phyloP scores from a whole-genome alignment of 2,888 invertebrate species.

The Cheilosia vulpina region DNA sequence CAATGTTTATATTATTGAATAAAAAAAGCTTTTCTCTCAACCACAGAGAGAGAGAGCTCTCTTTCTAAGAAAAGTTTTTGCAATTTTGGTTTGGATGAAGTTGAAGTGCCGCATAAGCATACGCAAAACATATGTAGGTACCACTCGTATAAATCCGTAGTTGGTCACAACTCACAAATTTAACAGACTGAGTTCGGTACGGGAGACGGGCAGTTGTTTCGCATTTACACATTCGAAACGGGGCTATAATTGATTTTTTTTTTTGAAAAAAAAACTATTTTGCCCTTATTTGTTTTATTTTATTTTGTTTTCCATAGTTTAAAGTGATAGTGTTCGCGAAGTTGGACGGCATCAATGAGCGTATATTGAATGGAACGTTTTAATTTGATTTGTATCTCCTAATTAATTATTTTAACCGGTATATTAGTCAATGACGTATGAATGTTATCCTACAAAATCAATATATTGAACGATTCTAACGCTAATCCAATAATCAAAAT shows the following conservation, averaged over 20 bases:
- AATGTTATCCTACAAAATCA: conserved; percentile 12
- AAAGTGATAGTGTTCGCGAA: conserved; percentile 15
- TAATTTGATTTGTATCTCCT: conserved; percentile 38
- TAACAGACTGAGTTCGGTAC: conserved; percentile 62
- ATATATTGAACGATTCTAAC: conserved; percentile 19
- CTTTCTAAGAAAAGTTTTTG: neutral
- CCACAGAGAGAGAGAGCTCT: neutral
- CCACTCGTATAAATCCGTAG: conserved; percentile 1
- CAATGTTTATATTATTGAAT: too few species aligned
- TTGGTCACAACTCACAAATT: conserved; percentile 14
- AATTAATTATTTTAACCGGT: conserved; percentile 27
- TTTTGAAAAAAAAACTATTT: conserved; percentile 4
- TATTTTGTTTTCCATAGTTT: conserved; percentile 8
- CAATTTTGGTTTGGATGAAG: too few species aligned
- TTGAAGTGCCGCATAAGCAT: too few species aligned
- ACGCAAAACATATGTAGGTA: too few species aligned
- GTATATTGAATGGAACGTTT: neutral
- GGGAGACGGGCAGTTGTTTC: conserved; percentile 56
- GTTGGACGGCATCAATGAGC: neutral
- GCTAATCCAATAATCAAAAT: neutral
- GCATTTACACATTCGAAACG: conserved; percentile 34
- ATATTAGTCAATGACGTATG: conserved; percentile 13
- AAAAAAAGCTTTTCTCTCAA: too few species aligned
- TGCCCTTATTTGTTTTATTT: conserved; percentile 8
- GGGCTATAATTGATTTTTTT: conserved; percentile 50